Evolutionary conservation across 2,888 invertebrate genomes (phyloP), one percentile per base, ranked within the genome.

Genomic region (Caenorhabditis wallacei): DNA sequence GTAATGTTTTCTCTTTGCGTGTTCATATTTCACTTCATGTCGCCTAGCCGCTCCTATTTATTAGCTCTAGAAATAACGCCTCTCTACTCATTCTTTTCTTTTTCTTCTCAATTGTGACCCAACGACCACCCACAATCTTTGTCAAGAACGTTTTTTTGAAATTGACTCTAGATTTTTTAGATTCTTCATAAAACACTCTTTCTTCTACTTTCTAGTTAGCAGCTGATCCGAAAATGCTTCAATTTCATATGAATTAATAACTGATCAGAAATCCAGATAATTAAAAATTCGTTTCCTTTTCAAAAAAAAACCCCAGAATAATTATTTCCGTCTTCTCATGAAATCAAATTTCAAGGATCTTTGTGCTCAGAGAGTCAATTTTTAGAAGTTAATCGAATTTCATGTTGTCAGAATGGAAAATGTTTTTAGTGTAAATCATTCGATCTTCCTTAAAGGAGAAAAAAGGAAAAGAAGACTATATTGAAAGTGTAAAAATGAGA

Each of bases 11-110:
- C 18, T 51, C 30, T 13, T 51, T 51, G 48, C 48, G 64, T 64
- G 64, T 64, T 64, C 64, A 64, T 64, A 64, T 64, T 64, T 64
- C 64, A 64, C 48, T 51, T 18, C 48, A 20, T 51, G 24, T 24
- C 20, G 20, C 53, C 11, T 24, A n/a, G 37, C 24, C 30, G 30
- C 18, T 46, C 2, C 3, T 40, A 64, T 64, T 64, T 64, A 61
- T 43, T 43, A 43, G 30, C 18, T 11, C 46, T 18, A 20, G 24
- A 24, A 53, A 51, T 4, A 30, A 43, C 48, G 68, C 53, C 22
- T 66, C 24, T 16, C 26, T 16, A 56, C 35, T 30, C 37, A 57
- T 48, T 63, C 37, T 72, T 53, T 72, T 61, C 40, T 51, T 20
- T 57, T 57, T 24, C n/a, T 13, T 16, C 11, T 16, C 10, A 43